These are phyloP conservation scores for Eptatretus atami DNA, from an alignment of 2,797 vertebrate genomes.

Conservation along the genomic window DNA sequence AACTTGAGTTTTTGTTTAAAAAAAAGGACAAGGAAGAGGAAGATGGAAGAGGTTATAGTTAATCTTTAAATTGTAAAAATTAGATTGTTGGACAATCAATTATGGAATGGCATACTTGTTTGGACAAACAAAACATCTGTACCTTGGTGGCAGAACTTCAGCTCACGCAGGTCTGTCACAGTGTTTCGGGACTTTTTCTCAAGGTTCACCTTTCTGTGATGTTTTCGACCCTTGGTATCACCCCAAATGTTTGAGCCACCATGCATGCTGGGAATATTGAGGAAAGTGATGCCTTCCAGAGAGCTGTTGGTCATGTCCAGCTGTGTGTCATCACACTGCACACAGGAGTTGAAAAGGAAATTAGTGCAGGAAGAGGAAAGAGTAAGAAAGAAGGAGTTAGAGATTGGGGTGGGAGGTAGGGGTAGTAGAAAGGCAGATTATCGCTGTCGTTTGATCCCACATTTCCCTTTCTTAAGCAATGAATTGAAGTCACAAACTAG, in stretches of 20 bases:
- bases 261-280: constrained; percentile 80
- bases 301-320: constrained; percentile 30
- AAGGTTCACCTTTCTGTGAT: constrained; percentile 17
- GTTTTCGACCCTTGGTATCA: constrained; percentile 27
- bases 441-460: not conserved
- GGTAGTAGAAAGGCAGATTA: not conserved
- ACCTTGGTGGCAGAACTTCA: constrained; percentile 53
- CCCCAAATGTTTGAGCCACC: constrained; percentile 88
- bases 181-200: constrained; percentile 19
- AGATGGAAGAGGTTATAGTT: too few relatives aligned
- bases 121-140: too few relatives aligned
- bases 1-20: too few relatives aligned
- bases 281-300: constrained; percentile 44
- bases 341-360: not conserved
- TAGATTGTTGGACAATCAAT: too few relatives aligned
- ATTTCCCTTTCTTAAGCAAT: not conserved
- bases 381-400: not conserved
- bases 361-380: not conserved
- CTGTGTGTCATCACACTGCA: constrained; percentile 32
- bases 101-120: too few relatives aligned
- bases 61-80: too few relatives aligned
- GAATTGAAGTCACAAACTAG: not conserved
- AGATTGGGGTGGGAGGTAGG: not conserved
- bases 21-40: too few relatives aligned
- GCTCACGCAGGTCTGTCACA: constrained; percentile 32